Conservation (phyloP, 2,888 invertebrate genomes). For the Alloplasta piceator region DNA sequence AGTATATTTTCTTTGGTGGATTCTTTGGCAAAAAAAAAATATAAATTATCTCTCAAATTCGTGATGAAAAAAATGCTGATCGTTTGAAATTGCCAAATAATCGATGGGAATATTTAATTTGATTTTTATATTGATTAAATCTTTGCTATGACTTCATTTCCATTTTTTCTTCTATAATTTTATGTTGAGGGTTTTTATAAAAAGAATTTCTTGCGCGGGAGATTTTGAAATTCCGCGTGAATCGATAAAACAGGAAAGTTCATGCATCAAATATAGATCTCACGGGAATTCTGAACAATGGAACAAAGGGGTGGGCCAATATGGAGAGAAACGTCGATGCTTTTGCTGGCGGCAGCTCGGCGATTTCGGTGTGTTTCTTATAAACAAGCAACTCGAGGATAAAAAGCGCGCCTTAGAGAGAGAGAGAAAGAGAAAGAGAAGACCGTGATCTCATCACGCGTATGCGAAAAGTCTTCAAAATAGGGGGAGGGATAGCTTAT, state of each 20-base stretch:
- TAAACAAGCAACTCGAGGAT: constrained; percentile 50
- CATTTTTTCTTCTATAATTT: too few species aligned
- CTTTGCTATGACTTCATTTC: too few species aligned
- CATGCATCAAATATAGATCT: constrained; percentile 20
- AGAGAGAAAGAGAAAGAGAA: constrained; percentile 8
- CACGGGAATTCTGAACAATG: constrained; percentile 36
- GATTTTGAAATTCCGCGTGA: neutral
- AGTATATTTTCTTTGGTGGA: neutral
- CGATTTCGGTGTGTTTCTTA: constrained; percentile 59
- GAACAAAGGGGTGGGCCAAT: constrained; percentile 37
- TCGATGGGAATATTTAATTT: neutral
- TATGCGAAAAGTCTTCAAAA: constrained; percentile 29
- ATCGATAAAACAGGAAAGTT: neutral
- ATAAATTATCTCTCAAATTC: too few species aligned
- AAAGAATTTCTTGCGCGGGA: neutral
- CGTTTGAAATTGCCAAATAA: too few species aligned
- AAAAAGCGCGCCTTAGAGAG: constrained; percentile 14
- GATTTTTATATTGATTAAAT: neutral
- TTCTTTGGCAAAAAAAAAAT: too few species aligned
- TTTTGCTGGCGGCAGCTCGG: constrained; percentile 42
- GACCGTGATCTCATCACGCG: constrained; percentile 55
- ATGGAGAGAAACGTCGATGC: constrained; percentile 27
- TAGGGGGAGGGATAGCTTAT: neutral
- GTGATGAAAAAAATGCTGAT: too few species aligned
- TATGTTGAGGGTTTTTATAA: too few species aligned